phyloP scores from a whole-genome alignment of 2,797 vertebrate species.

The Alauda arvensis region DNA sequence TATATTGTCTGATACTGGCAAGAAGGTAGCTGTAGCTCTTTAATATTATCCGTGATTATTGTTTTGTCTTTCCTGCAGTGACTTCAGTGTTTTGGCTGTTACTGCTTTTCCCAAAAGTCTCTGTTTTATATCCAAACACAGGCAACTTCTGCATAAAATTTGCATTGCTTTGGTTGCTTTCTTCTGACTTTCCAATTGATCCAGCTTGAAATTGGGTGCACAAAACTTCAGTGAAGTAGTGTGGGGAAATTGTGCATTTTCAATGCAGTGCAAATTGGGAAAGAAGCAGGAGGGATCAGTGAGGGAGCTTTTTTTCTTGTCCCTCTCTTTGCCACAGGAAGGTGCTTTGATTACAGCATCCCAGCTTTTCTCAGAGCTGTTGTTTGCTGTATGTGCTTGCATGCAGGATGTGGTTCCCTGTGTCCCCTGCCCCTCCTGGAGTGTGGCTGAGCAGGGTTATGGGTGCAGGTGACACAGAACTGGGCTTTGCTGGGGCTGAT shows the following conservation, averaged over 20 bases:
- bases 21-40: background rate
- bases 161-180: background rate
- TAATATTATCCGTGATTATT: background rate
- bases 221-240: background rate
- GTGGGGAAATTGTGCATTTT: background rate
- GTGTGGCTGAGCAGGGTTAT: fast-evolving
- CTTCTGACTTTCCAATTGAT: background rate
- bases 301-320: background rate
- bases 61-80: background rate
- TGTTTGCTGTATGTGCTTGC: background rate
- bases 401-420: background rate
- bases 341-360: background rate
- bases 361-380: background rate
- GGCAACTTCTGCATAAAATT: background rate
- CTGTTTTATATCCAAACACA: background rate
- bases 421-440: too few species aligned
- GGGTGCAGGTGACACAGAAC: fast-evolving
- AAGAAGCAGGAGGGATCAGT: background rate
- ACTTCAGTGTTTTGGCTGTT: background rate
- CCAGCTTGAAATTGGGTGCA: background rate
- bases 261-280: background rate
- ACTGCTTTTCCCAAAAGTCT: background rate
- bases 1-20: background rate
- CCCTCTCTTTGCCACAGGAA: background rate
- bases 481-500: fast-evolving